A percentile compares a stretch with the other conserved stretches of the same genome.
Conservation (phyloP, 1,140 invertebrate species). For the Dufourea novaeangliae region DNA sequence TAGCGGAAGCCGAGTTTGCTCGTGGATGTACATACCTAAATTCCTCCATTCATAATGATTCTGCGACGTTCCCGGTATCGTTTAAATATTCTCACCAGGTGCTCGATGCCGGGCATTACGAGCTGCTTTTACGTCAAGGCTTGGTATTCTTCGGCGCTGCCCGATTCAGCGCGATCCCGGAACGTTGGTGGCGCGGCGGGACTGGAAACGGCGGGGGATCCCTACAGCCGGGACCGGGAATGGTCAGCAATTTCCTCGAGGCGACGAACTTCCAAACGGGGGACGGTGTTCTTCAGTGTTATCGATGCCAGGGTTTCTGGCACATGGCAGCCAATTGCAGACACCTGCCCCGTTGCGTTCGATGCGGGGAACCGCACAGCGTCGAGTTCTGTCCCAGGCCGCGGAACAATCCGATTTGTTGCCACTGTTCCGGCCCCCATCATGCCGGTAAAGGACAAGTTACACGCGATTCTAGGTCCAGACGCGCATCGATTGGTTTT, state of each 20-base stretch:
- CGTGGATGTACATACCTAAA: too few species aligned
- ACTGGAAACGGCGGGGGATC: constrained; percentile 2
- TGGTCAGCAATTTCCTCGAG: constrained; percentile 41
- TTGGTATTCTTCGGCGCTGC: constrained; percentile 80
- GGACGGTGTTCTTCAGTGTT: constrained; percentile 80
- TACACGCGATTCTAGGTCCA: too few species aligned
- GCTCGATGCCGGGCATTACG: constrained; percentile 77
- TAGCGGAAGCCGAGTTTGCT: too few species aligned
- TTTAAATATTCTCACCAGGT: constrained; percentile 67
- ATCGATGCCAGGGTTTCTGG: constrained; percentile 83
- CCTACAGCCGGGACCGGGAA: constrained; percentile 2
- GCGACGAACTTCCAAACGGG: constrained; percentile 52
- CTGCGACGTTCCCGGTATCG: background rate
- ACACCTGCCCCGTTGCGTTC: constrained; percentile 80
- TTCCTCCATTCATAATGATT: too few species aligned
- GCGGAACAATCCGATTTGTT: constrained; percentile 81
- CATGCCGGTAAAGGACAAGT: constrained; percentile 81
- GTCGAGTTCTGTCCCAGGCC: constrained; percentile 81
- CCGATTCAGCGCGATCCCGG: constrained; percentile 78
- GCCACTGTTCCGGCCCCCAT: constrained; percentile 82
- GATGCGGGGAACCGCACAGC: constrained; percentile 81
- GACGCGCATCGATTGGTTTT: too few species aligned
- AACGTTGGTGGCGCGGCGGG: constrained; percentile 74
- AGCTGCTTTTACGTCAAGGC: constrained; percentile 77
- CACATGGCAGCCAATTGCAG: constrained; percentile 82